These are phyloP conservation scores for Catharus bicknelli DNA, from an alignment of 2,113 vertebrate species.

Conservation along the genomic window DNA sequence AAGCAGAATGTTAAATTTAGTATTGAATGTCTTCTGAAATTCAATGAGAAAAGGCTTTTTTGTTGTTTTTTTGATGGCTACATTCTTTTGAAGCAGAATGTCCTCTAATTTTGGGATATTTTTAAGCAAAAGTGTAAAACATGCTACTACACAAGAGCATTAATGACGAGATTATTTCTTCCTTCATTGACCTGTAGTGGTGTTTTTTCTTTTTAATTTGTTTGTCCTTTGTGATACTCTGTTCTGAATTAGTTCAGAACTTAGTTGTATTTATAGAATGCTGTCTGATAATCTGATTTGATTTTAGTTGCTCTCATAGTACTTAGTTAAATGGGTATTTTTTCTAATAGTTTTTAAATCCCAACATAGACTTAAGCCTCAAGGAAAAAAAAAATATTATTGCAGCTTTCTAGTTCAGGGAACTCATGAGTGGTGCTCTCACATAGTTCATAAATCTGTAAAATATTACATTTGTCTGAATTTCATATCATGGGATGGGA, in stretches of 20 bases:
- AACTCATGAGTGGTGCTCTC: background rate
- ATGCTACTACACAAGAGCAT: fast-evolving
- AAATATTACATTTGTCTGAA: background rate
- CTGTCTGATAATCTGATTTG: background rate
- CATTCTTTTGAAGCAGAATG: background rate
- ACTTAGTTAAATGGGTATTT: too few relatives aligned
- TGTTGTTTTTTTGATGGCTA: fast-evolving
- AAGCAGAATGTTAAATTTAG: background rate
- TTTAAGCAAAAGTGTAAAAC: background rate
- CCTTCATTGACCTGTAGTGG: background rate
- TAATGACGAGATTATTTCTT: background rate
- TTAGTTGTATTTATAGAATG: background rate
- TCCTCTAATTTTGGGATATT: background rate
- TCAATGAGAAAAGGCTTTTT: background rate
- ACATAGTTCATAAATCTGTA: background rate
- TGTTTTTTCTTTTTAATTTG: fast-evolving
- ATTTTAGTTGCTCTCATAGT: too few relatives aligned
- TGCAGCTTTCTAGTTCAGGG: too few relatives aligned
- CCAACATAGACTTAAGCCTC: too few relatives aligned
- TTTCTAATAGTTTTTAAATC: too few relatives aligned
- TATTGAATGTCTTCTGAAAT: background rate
- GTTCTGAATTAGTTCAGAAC: background rate
- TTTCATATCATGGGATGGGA: background rate
- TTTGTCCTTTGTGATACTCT: background rate
- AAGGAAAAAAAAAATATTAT: too few relatives aligned